Percentiles rank a stretch among this genome's conserved stretches.
These are phyloP conservation scores for Pedionomus torquatus DNA, from an alignment of 2,113 vertebrate species.

Conservation along the genomic window DNA sequence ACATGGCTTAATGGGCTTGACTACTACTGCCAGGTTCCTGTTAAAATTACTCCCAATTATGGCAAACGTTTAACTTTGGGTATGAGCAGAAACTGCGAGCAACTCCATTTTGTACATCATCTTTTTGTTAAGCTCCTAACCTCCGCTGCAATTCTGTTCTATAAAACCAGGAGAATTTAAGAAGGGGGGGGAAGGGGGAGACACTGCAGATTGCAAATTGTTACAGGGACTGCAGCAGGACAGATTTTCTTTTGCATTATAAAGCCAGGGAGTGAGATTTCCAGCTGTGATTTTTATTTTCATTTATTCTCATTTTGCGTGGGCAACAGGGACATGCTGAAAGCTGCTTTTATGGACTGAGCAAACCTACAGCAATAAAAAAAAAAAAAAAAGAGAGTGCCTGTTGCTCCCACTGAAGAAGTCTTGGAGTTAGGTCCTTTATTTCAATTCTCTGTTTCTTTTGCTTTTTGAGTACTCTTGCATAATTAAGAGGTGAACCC, in stretches of 20 bases:
- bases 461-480: background rate
- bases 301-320: background rate
- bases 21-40: background rate
- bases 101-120: background rate
- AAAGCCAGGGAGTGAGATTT: background rate
- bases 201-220: background rate
- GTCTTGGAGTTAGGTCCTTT: background rate
- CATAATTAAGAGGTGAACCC: conserved; percentile 25
- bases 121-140: background rate
- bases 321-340: background rate
- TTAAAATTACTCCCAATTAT: background rate
- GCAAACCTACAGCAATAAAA: background rate
- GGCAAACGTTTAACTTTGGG: background rate
- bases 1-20: background rate
- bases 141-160: background rate
- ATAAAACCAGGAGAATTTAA: background rate
- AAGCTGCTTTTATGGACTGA: background rate
- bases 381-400: background rate
- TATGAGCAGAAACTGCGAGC: background rate
- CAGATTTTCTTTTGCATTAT: background rate
- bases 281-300: background rate
- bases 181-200: background rate
- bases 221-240: background rate
- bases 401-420: background rate
- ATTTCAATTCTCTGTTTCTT: background rate